These are phyloP conservation scores for Siniperca scherzeri DNA, from an alignment of 2,797 vertebrate species.

Conservation along the genomic window DNA sequence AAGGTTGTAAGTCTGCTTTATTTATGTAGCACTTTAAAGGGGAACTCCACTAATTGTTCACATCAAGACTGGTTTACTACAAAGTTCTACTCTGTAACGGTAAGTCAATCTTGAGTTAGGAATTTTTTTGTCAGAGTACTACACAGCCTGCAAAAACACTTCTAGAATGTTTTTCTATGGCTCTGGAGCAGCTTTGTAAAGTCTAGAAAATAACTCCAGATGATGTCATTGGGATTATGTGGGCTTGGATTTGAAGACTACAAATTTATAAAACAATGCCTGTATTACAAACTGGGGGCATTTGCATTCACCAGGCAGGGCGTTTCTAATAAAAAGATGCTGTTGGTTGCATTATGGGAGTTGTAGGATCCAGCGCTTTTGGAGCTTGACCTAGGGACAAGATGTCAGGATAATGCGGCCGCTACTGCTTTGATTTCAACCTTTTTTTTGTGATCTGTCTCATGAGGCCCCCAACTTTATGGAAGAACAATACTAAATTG, in stretches of 20 bases:
- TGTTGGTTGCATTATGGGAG: neutral
- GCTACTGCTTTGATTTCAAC: neutral
- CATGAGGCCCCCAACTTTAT: neutral
- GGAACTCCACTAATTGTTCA: neutral
- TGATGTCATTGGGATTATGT: neutral
- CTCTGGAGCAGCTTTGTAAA: constrained; percentile 9
- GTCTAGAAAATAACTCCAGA: constrained; percentile 2
- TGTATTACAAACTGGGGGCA: neutral
- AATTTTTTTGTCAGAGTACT: neutral
- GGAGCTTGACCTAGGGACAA: neutral
- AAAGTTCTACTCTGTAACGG: neutral
- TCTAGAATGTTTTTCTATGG: neutral
- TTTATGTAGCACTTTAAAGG: neutral
- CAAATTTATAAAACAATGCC: neutral
- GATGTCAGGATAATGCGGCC: neutral
- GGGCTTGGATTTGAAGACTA: constrained; percentile 3
- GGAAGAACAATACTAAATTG: neutral
- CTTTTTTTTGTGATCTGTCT: neutral
- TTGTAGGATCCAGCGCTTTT: neutral
- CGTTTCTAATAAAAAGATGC: neutral
- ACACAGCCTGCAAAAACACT: neutral
- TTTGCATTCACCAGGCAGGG: neutral
- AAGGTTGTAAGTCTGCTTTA: neutral
- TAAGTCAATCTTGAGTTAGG: neutral
- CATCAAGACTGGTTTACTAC: neutral